Evolutionary conservation across 2,113 vertebrate genomes (phyloP).

Genomic region (Ciconia stormi): DNA sequence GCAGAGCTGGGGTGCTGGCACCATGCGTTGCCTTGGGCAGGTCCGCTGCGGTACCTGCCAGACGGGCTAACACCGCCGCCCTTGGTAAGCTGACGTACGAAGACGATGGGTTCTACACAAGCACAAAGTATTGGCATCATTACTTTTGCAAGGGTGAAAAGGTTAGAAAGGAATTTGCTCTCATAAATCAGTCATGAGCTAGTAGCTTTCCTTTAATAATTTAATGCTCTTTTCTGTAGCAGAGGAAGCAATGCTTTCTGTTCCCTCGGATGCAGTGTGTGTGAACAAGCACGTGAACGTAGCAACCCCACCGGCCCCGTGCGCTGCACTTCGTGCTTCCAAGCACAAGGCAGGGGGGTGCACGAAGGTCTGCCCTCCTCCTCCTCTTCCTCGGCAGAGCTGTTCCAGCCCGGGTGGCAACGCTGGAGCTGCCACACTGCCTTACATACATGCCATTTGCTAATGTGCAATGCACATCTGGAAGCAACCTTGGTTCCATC

Average conservation of each 20-base stretch:
- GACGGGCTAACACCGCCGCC: fast-evolving
- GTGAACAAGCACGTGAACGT: fast-evolving
- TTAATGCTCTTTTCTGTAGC: neutral
- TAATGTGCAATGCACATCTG: neutral
- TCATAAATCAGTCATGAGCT: neutral
- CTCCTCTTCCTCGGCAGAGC: neutral
- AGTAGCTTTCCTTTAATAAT: neutral
- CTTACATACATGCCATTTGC: neutral
- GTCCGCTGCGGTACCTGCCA: fast-evolving
- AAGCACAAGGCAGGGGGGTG: neutral
- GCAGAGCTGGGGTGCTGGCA: fast-evolving
- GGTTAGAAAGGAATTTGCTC: neutral
- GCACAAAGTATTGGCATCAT: fast-evolving
- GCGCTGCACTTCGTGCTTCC: neutral
- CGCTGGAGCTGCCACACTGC: neutral
- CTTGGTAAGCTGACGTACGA: neutral
- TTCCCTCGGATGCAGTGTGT: fast-evolving
- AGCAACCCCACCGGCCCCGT: neutral
- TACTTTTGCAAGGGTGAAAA: neutral
- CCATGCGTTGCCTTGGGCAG: fast-evolving
- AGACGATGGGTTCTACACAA: fast-evolving
- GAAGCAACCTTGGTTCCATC: neutral
- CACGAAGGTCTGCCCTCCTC: neutral
- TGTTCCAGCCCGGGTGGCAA: neutral
- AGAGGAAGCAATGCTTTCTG: neutral